Percentiles rank a stretch among this genome's conserved stretches.
Conservation (phyloP, 2,797 vertebrate species). For the Valencia hispanica region DNA sequence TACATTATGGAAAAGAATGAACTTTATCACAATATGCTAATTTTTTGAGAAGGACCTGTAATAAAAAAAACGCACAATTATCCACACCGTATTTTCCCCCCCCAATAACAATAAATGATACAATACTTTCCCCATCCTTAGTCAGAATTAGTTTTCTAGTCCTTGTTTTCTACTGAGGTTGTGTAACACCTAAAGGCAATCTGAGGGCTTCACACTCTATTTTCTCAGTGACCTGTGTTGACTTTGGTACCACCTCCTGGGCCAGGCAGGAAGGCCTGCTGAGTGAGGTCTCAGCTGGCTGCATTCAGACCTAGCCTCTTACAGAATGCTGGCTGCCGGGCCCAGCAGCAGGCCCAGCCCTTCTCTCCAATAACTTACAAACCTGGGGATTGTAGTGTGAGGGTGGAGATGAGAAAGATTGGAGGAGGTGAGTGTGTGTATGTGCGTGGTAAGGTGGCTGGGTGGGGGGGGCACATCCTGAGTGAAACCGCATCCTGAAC, state of each 20-base stretch:
- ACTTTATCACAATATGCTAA: no score
- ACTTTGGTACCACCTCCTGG: conserved; percentile 73
- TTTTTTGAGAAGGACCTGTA: no score
- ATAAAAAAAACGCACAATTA: no score
- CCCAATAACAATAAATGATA: no score
- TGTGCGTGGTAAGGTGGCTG: conserved; percentile 6
- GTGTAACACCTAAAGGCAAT: conserved; percentile 32
- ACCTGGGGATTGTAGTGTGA: conserved; percentile 79
- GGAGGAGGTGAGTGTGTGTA: conserved; percentile 62
- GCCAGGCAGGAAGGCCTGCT: conserved; percentile 77
- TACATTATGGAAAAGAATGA: no score
- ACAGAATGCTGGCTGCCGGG: conserved; percentile 78
- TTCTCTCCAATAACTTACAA: conserved; percentile 73
- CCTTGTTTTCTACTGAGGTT: neutral
- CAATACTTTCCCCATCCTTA: no score
- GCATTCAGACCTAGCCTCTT: conserved; percentile 81
- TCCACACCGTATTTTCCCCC: no score
- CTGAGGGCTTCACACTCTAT: conserved; percentile 40
- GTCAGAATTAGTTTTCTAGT: no score
- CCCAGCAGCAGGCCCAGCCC: conserved; percentile 42
- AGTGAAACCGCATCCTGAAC: conserved; percentile 99
- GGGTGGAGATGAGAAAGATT: conserved; percentile 75
- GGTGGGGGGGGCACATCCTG: conserved; percentile 91
- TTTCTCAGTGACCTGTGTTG: conserved; percentile 68
- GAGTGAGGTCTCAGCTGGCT: conserved; percentile 74